Evolutionary conservation across 2,797 vertebrate genomes (phyloP).

Genomic region (Anabas testudineus): DNA sequence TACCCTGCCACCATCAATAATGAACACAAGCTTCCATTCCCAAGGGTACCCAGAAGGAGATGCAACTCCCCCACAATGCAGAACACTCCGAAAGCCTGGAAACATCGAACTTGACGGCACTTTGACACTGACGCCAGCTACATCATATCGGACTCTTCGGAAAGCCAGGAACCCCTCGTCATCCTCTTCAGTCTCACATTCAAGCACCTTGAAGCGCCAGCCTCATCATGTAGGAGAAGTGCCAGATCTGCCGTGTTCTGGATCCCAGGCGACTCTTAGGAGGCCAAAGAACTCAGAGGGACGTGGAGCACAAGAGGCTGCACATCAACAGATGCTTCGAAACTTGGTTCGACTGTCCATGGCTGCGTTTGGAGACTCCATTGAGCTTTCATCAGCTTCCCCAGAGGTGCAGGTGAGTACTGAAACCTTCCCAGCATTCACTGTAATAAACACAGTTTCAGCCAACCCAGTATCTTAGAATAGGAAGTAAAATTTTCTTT

Average conservation of each 20-base stretch:
- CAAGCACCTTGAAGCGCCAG: constrained; percentile 71
- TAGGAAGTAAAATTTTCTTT: not conserved
- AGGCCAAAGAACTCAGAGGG: constrained; percentile 77
- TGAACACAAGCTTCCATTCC: constrained; percentile 83
- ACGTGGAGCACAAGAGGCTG: constrained; percentile 67
- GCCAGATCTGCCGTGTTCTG: constrained; percentile 11
- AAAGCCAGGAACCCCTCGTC: constrained; percentile 80
- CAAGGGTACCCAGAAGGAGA: constrained; percentile 77
- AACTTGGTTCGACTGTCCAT: constrained; percentile 94
- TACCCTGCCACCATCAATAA: constrained; percentile 61
- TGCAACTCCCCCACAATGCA: constrained; percentile 58
- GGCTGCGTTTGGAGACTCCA: constrained; percentile 91
- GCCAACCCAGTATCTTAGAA: not conserved
- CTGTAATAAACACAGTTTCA: not conserved
- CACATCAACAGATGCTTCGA: constrained; percentile 89
- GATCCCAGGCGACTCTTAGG: constrained; percentile 78
- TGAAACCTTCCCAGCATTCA: not conserved
- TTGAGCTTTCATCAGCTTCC: constrained; percentile 88
- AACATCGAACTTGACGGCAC: constrained; percentile 78
- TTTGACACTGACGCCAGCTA: constrained; percentile 67
- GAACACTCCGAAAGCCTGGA: constrained; percentile 80
- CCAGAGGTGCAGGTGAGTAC: constrained; percentile 93
- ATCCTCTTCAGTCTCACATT: constrained; percentile 73
- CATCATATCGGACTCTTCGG: constrained; percentile 71
- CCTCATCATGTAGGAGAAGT: constrained; percentile 29